Evolutionary conservation across 2,888 invertebrate genomes (phyloP).

Genomic region (Seira sanloemensis): DNA sequence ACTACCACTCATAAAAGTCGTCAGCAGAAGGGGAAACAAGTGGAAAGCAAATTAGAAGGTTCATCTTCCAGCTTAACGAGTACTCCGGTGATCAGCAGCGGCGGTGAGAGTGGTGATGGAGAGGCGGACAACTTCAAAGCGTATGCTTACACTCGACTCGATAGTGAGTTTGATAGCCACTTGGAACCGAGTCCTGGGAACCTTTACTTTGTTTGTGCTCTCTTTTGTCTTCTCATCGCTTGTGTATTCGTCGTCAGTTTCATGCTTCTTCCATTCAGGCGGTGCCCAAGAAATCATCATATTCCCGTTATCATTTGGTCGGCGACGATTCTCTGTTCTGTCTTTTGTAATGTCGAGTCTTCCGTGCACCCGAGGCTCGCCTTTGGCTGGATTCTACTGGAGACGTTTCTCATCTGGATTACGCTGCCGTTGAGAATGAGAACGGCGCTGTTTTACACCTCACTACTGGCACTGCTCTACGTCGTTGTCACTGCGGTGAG

Average conservation of each 20-base stretch:
- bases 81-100: slow-evolving; percentile 9
- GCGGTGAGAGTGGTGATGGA: not conserved
- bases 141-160: slow-evolving; percentile 25
- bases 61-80: not conserved
- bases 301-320: slow-evolving; percentile 72
- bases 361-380: slow-evolving; percentile 79
- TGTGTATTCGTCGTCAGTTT: slow-evolving; percentile 66
- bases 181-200: slow-evolving; percentile 32
- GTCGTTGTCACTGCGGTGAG: slow-evolving; percentile 66
- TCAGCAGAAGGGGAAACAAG: not conserved
- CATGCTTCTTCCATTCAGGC: slow-evolving; percentile 69
- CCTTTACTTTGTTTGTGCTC: slow-evolving; percentile 39
- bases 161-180: slow-evolving; percentile 42
- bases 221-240: slow-evolving; percentile 55
- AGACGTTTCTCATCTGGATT: slow-evolving; percentile 83
- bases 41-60: slow-evolving; percentile 14
- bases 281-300: slow-evolving; percentile 69
- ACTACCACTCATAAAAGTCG: not conserved
- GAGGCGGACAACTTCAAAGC: slow-evolving; percentile 29
- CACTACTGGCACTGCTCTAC: slow-evolving; percentile 70
- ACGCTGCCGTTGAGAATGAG: slow-evolving; percentile 83
- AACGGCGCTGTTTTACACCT: slow-evolving; percentile 71
- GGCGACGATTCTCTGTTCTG: slow-evolving; percentile 67
- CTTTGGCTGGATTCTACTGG: slow-evolving; percentile 84
- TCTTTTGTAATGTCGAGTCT: slow-evolving; percentile 75